Evolutionary conservation across 2,888 invertebrate genomes (phyloP).

Genomic region (Euphydryas editha): DNA sequence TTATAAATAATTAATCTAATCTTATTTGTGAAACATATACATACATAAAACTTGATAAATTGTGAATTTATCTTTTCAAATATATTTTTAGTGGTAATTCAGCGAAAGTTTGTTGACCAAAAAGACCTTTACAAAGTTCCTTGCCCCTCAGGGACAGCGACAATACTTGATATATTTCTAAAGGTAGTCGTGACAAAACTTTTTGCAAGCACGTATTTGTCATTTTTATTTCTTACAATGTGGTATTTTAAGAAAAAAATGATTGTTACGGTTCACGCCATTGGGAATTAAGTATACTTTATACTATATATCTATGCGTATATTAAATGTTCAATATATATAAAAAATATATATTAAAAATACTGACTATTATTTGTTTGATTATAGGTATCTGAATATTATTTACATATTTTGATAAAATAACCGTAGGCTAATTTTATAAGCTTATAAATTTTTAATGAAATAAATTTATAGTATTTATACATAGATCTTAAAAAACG

Average conservation of each 20-base stretch:
- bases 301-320: not conserved
- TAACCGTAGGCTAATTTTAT: too few relatives aligned
- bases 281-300: not conserved
- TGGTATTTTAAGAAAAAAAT: conserved; percentile 25
- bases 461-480: too few relatives aligned
- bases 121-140: conserved; percentile 21
- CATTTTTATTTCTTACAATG: conserved; percentile 31
- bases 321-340: not conserved
- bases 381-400: too few relatives aligned
- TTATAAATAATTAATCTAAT: too few relatives aligned
- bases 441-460: too few relatives aligned
- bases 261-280: conserved; percentile 18
- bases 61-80: not conserved
- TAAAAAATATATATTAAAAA: not conserved
- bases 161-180: conserved; percentile 31
- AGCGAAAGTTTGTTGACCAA: conserved; percentile 18
- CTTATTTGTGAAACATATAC: not conserved
- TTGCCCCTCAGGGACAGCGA: conserved; percentile 21
- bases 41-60: not conserved
- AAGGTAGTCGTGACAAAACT: conserved; percentile 24
- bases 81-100: conserved; percentile 1
- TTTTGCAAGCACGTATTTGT: conserved; percentile 33
- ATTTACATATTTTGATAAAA: too few relatives aligned
- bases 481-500: too few relatives aligned
- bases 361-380: not conserved